Base-by-base conservation (phyloP, 2,888 invertebrate genomes). In the Tenthredo amoena region DNA sequence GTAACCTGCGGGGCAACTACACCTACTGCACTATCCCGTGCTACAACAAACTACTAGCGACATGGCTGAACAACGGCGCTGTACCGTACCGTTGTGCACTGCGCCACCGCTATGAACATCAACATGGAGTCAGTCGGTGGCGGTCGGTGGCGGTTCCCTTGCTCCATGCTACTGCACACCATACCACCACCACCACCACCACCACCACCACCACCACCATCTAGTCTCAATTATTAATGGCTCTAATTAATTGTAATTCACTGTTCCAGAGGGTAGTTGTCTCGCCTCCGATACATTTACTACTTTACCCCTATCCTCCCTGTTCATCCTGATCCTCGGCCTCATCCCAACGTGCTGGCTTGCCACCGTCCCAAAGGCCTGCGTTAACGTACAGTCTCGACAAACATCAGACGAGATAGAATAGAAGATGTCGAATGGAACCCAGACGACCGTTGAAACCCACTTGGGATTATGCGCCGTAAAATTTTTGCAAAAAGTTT, bases 241-340 rank as follows among this genome's bases (percentile, higher is more conserved):
- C 81, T 43, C 81, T 85, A 85, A 85, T 85, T 85, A 85, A 85
- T 85, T 85, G 85, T 85, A 85, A 85, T 85, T 85, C 85, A 85
- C 85, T 81, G 85, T 85, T 82, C 82, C 85, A 71, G 40, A 71
- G 85, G 84, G 84, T 74, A 76, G 84, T 76, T 84, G 84, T 84
- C 84, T 76, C 84, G 84, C 84, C 58, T 84, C 72, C 84, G 74
- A 76, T 74, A 76, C 84, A 40, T 84, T 84, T 37, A 3, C 50
- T 81, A 81, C 81, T 65, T 65, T 21, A 65, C 40, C 65, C 37
- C 40, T 21, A 43, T 37, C 58, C 40, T 26, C 37, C 21, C 18
- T 34, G 4, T 12, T 3, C 68, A 18, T 18, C 12, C 68, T 68
- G 34, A 34, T 18, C 15, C 68, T 15, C 31, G 3, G 34, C 10